A percentile compares a stretch with the other conserved stretches of the same genome.
phyloP scores from a whole-genome alignment of 2,113 vertebrate genomes.

The Sapayoa aenigma region DNA sequence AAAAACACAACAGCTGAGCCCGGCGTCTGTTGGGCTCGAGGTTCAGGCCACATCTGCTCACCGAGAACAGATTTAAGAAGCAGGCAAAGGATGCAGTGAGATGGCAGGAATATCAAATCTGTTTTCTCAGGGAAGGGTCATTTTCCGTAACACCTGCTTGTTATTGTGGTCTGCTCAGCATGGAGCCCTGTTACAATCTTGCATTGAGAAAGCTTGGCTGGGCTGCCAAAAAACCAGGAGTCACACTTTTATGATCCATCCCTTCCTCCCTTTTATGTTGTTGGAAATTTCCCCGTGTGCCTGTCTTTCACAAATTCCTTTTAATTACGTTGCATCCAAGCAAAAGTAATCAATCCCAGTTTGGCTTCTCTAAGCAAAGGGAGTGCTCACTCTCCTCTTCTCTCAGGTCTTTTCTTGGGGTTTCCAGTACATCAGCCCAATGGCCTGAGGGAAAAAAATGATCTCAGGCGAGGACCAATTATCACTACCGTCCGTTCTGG shows the following conservation, averaged over 20 bases:
- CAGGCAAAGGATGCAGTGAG: background rate
- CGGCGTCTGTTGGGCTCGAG: accelerated
- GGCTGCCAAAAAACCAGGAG: slow-evolving; percentile 32
- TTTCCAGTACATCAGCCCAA: background rate
- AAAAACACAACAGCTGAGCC: background rate
- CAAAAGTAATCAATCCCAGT: background rate
- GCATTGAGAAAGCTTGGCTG: background rate
- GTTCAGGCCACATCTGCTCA: background rate
- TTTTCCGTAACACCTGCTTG: background rate
- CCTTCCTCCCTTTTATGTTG: slow-evolving; percentile 50
- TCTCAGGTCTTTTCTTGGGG: background rate
- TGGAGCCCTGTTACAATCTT: slow-evolving; percentile 36
- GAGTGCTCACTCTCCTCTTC: background rate
- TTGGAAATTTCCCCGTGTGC: background rate
- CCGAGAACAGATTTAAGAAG: background rate
- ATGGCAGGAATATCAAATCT: background rate
- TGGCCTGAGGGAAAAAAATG: background rate
- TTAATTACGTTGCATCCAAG: slow-evolving; percentile 28
- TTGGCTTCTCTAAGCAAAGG: background rate
- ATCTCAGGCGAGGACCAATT: background rate
- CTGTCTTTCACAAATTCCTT: background rate
- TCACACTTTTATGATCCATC: background rate
- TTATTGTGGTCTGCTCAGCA: background rate
- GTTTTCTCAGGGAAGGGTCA: background rate
- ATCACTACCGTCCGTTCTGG: background rate